Percentiles rank a stretch among this genome's conserved stretches.
phyloP scores from a whole-genome alignment of 2,797 vertebrate genomes.

The Sebastes trivittatus region DNA sequence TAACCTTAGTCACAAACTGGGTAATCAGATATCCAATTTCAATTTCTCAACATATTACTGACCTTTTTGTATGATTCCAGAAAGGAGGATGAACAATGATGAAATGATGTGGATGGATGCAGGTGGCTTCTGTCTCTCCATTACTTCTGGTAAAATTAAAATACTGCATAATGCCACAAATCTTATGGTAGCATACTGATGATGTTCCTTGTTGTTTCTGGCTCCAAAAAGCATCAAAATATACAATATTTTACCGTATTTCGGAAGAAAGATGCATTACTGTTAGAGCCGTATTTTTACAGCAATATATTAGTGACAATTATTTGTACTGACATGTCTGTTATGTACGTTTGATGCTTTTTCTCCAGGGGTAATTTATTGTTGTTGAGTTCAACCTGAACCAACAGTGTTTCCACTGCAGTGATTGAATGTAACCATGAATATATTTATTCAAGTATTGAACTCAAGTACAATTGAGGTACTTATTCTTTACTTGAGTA shows the following conservation, averaged over 20 bases:
- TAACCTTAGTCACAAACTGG: neutral
- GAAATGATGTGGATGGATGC: accelerated
- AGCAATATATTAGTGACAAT: neutral
- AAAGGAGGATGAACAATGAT: neutral
- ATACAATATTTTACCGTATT: neutral
- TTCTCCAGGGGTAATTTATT: no score
- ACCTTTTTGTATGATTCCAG: neutral
- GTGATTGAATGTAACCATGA: no score
- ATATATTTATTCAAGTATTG: no score
- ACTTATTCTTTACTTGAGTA: no score
- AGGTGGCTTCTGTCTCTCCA: neutral
- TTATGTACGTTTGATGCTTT: no score
- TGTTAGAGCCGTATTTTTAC: neutral
- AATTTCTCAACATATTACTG: neutral
- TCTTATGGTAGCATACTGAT: neutral
- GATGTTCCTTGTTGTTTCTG: neutral
- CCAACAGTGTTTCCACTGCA: no score
- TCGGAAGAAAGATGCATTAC: neutral
- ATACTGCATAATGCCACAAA: neutral
- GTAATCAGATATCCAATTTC: neutral
- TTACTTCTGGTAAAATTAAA: neutral
- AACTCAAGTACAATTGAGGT: no score
- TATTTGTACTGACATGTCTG: no score
- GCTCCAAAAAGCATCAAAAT: neutral
- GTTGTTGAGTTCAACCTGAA: no score